These are phyloP conservation scores for Phainopepla nitens DNA, from an alignment of 2,113 vertebrate species.

Conservation along the genomic window DNA sequence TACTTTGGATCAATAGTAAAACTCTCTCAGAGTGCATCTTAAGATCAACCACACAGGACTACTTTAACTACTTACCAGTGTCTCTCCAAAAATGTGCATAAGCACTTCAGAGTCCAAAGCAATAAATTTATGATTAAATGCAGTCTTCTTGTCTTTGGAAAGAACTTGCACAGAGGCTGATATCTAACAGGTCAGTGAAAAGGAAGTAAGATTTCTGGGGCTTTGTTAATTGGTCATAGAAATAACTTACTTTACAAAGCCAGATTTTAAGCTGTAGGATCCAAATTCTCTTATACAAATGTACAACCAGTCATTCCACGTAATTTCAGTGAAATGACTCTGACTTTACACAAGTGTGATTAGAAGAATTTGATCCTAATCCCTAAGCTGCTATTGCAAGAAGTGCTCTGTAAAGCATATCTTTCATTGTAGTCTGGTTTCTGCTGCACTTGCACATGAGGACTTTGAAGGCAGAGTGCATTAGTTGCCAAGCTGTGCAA, in stretches of 20 bases:
- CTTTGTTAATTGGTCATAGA: background rate
- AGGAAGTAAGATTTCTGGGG: background rate
- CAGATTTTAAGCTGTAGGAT: background rate
- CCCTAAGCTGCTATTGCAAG: slow-evolving; percentile 44
- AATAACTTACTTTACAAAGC: background rate
- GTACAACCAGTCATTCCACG: background rate
- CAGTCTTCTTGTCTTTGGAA: slow-evolving; percentile 14
- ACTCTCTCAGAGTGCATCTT: background rate
- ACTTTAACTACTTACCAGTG: background rate
- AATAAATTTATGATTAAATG: background rate
- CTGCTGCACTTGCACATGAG: background rate
- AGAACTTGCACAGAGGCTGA: background rate
- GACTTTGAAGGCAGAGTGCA: slow-evolving; percentile 29
- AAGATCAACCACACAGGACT: background rate
- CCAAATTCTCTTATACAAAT: background rate
- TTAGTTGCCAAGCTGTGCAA: slow-evolving; percentile 34
- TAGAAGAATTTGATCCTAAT: slow-evolving; percentile 55
- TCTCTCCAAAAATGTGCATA: background rate
- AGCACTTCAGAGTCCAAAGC: slow-evolving; percentile 2
- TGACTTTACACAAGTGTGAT: slow-evolving; percentile 23
- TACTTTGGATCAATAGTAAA: slow-evolving; percentile 23
- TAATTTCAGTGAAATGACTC: slow-evolving; percentile 4
- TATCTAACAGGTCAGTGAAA: background rate
- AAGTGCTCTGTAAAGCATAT: slow-evolving; percentile 51
- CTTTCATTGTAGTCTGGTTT: slow-evolving; percentile 30